Percentiles rank a stretch among this genome's conserved stretches.
Evolutionary conservation across 2,888 invertebrate species (phyloP).

Genomic region (Seladonia tumulorum): DNA sequence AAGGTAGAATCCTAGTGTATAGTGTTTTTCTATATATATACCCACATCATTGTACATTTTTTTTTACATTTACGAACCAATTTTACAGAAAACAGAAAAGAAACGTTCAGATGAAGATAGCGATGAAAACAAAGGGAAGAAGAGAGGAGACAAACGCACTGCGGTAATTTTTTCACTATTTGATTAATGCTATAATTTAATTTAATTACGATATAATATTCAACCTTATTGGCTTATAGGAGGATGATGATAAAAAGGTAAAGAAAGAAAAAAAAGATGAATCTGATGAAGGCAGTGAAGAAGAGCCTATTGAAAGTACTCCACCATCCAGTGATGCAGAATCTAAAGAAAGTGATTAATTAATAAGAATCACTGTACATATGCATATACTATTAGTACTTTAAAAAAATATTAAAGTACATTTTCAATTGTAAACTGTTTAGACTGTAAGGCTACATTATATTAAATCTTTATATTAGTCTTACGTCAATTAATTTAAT

Average conservation of each 20-base stretch:
- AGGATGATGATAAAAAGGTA: slow-evolving; percentile 82
- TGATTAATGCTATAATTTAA: not conserved
- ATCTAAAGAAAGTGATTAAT: slow-evolving; percentile 79
- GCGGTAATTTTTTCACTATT: slow-evolving; percentile 56
- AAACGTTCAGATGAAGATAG: slow-evolving; percentile 74
- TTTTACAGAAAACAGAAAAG: slow-evolving; percentile 57
- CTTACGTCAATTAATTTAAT: slow-evolving; percentile 7
- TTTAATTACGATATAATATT: not conserved
- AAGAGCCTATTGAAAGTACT: slow-evolving; percentile 85
- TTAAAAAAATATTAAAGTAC: slow-evolving; percentile 12
- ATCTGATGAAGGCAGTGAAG: slow-evolving; percentile 88
- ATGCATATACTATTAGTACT: slow-evolving; percentile 15
- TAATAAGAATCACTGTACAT: slow-evolving; percentile 8
- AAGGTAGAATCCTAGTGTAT: slow-evolving; percentile 56
- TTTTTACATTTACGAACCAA: no score
- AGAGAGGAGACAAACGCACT: slow-evolving; percentile 73
- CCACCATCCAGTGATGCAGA: slow-evolving; percentile 83
- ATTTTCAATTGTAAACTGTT: not conserved
- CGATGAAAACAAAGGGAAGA: slow-evolving; percentile 71
- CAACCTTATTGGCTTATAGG: slow-evolving; percentile 40
- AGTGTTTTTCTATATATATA: not conserved
- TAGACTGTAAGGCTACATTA: not conserved
- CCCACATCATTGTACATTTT: no score
- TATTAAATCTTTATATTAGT: slow-evolving; percentile 17
- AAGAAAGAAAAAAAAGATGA: slow-evolving; percentile 86